Base-by-base conservation (phyloP, 2,797 vertebrate species). In the Leuciscus waleckii region DNA sequence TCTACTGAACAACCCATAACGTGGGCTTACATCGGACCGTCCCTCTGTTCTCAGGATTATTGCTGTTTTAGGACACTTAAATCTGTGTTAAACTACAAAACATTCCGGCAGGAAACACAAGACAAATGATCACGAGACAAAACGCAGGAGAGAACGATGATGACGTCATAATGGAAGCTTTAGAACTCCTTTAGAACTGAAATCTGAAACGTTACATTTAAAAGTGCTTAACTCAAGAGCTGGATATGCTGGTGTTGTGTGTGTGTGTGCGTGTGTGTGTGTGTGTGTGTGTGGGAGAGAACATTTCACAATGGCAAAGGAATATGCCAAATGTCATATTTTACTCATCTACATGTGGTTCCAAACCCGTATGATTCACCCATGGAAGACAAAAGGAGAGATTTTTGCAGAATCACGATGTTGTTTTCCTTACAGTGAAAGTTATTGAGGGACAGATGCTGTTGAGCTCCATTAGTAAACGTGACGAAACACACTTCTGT, bases 1-100 rank as follows among this genome's bases (percentile, higher is more conserved):
- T 88, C 88, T 82, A 90, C 78, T 83, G 86, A 89, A 90, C 90
- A 91, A 87, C 29, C 32, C 46, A 70, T 39, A 46, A 46, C 29
- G 43, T 46, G 43, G 43, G 43, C 43, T 46, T 14, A 14, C 43
- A 13, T 89, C 89, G 70, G 88, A 89, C 90, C 86, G 83, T 26
- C 43, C 13, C 79, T 16, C 43, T 56, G 21, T 51, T 51, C 26
- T 65, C 21, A 37, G 26, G 37, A 74, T 35, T 86, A 87, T 74
- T 85, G 85, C 79, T 70, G 82, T 39, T 78, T 81, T 54, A 8
- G 54, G 19, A 70, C 54, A n/a, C 54, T 41, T 77, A 29, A n/a
- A 69, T 58, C 32, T 6, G 7, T 49, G 32, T 54, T 32, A 65
- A 32, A 69, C 26, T n/a, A 51, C 17, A 37, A 82, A 49, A 73